Base-by-base conservation (phyloP, 2,113 vertebrate genomes). In the Lasiurus cinereus region DNA sequence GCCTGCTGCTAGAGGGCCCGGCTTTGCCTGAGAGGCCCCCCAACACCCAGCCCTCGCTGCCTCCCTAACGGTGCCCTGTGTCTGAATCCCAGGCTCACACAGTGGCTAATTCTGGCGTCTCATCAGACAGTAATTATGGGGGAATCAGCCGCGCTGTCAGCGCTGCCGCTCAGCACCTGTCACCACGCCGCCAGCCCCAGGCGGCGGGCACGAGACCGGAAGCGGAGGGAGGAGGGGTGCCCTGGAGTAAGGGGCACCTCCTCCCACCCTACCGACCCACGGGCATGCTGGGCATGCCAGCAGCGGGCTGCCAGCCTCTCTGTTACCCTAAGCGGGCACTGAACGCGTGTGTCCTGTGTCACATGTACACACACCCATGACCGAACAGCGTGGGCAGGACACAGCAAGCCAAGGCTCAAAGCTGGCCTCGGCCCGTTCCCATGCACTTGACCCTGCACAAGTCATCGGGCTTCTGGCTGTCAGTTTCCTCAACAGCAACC, bases 41-140 rank as follows among this genome's bases (percentile, higher is more conserved):
- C 56, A 10, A 1, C 9, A 22, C 91, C 36, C 67, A 39, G 39
- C 87, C 90, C 80, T 64, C n/a, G 27, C 83, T 48, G 52, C 93
- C 94, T 93, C 43, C 90, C 91, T 18, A 79, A 36, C 88, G 0
- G 7, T 83, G 96, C 36, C 94, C 98, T 59, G 16, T 3, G 88
- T 90, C 97, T 95, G 96, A 93, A 93, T 87, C 96, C 91, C 90
- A 24, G 31, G 19, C 97, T 97, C 90, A 67, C 83, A 39, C 85
- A 43, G 94, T 10, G 96, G 94, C 98, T 98, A 98, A 98, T 98
- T 98, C 98, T 90, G 97, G 98, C 96, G 13, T 89, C 97, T 97
- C 98, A 97, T 97, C 98, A 98, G 98, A 96, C 98, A 88, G 98
- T 98, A 98, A 98, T 98, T 98, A 98, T 86, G 96, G 98, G 97